phyloP scores from a whole-genome alignment of 2,888 invertebrate species.

The Tetragonisca angustula region DNA sequence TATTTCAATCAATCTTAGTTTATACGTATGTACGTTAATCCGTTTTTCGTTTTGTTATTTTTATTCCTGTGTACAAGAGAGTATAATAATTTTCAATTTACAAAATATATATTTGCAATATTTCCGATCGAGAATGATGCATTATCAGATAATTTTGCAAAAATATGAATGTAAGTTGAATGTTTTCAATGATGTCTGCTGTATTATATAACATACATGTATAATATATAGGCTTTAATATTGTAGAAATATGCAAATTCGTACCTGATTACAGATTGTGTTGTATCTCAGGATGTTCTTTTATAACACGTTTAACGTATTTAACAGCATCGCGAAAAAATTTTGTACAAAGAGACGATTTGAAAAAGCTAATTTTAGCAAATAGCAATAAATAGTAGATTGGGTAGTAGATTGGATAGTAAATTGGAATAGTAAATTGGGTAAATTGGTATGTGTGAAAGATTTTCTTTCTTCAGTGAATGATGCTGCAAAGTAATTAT shows the following conservation, averaged over 20 bases:
- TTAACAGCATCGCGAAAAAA: too few relatives aligned
- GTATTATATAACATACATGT: constrained; percentile 31
- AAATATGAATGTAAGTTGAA: not conserved
- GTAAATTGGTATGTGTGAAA: not conserved
- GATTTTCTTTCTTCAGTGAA: not conserved
- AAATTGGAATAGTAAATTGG: not conserved
- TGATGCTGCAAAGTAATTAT: not conserved
- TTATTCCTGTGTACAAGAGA: not conserved
- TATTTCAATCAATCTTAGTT: not conserved
- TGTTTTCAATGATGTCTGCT: constrained; percentile 10
- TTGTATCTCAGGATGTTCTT: not conserved
- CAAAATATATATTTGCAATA: not conserved
- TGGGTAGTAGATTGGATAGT: not conserved
- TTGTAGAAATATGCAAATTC: not conserved
- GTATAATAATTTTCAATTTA: not conserved
- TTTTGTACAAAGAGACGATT: not conserved
- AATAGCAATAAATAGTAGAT: not conserved
- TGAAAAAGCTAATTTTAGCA: not conserved
- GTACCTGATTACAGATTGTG: not conserved
- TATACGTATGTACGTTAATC: too few relatives aligned
- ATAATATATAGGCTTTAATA: not conserved
- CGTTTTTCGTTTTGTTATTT: too few relatives aligned
- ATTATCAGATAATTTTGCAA: not conserved
- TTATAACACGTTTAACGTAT: not conserved
- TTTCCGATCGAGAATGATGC: not conserved